Base-by-base conservation (phyloP, 2,797 vertebrate genomes). In the Saxicola maurus region DNA sequence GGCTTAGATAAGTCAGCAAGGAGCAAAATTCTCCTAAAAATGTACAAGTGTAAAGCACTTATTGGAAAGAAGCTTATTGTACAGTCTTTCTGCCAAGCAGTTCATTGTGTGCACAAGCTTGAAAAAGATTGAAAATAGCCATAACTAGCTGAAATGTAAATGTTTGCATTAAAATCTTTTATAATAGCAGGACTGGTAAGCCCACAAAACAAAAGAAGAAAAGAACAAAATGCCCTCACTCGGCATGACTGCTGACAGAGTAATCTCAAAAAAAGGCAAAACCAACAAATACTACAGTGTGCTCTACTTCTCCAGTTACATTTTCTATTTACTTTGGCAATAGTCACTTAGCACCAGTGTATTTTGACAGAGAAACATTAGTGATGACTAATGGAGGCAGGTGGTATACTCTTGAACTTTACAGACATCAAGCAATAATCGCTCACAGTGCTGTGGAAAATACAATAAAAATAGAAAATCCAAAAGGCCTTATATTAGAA, bases 351-450 rank as follows among this genome's bases (percentile, higher is more conserved):
- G 60, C 35, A 66, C 71, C 49, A 42, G 43, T 81, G 71, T 83
- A 66, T 28, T 62, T 46, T 59, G 66, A 86, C 27, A 87, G 55
- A 37, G 33, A 45, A 90, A 53, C 37, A 4, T 53, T 53, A 31
- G 30, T 66, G 45, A 67, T 93, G 76, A 92, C 56, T 90, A 89
- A 89, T 79, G 78, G 55, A 52, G 56, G 75, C 90, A 96, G 88
- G 92, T 94, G 86, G 80, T 31, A 57, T 20, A 45, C 43, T 56
- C 88, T 91, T 86, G 82, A 94, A 85, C 71, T 89, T 93, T 56
- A 55, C 65, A 95, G 73, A 56, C 4, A 82, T 49, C 53, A 88
- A 35, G 66, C 59, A 91, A 67, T 62, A 90, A 89, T 86, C 27
- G 4, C 7, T 92, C n/a, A 73, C 8, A 52, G 19, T 83, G 21